phyloP scores from a whole-genome alignment of 2,113 vertebrate species.

The Phrynocephalus versicolor region DNA sequence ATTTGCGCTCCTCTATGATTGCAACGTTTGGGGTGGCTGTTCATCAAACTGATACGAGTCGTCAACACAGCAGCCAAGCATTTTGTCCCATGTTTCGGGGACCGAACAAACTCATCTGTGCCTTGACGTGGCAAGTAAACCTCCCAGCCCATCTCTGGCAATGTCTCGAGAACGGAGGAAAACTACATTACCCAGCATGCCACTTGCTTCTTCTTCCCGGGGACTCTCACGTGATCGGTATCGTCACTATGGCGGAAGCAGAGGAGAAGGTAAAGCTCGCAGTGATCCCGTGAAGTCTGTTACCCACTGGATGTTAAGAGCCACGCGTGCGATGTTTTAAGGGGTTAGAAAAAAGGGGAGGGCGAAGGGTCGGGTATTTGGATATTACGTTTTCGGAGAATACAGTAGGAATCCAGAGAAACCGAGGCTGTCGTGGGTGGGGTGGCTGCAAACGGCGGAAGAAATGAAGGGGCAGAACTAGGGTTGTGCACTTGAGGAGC shows the following conservation, averaged over 20 bases:
- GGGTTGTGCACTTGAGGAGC: neutral
- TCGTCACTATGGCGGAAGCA: conserved; percentile 84
- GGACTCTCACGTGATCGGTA: conserved; percentile 75
- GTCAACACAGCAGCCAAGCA: too few species aligned
- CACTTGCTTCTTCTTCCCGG: neutral
- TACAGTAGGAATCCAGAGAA: neutral
- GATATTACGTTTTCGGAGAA: neutral
- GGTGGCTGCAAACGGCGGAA: neutral
- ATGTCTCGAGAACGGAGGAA: neutral
- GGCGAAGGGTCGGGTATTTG: too few species aligned
- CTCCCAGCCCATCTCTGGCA: too few species aligned
- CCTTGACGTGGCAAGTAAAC: too few species aligned
- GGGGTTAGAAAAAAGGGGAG: neutral
- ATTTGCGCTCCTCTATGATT: neutral
- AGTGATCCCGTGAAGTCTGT: fast-evolving
- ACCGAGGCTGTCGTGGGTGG: neutral
- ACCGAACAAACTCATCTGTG: too few species aligned
- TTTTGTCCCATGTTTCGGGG: too few species aligned
- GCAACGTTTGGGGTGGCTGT: neutral
- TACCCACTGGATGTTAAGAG: neutral
- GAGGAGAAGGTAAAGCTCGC: conserved; percentile 78
- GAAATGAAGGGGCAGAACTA: neutral
- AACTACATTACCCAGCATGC: conserved; percentile 74
- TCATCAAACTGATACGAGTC: neutral
- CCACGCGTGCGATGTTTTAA: too few species aligned